Base-by-base conservation (phyloP, 2,113 vertebrate species). In the Gallinago undulata region DNA sequence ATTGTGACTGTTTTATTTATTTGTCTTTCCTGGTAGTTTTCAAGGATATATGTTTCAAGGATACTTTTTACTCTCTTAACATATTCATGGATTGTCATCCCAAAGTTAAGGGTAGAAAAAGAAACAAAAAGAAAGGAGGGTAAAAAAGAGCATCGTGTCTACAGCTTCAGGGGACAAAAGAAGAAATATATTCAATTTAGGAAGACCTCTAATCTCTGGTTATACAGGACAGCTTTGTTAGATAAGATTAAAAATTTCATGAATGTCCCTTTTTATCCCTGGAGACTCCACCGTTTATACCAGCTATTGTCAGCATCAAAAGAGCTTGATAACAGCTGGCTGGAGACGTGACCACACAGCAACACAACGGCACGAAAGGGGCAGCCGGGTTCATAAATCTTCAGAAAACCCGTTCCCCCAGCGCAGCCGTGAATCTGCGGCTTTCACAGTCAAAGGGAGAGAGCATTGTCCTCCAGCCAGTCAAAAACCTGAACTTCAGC, bases 181-280 rank as follows among this genome's bases (percentile, higher is more conserved):
- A 82, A 83, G 41, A 91, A 93, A 94, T 93, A 67, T 66, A 85
- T 97, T 96, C 81, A 62, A 78, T 97, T 96, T 95, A 79, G 87
- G 90, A 93, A 93, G 93, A 91, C 87, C 89, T 70, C 93, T 97
- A 95, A 97, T 98, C 97, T 96, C 94, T 89, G 67, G 90, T 94
- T 92, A 89, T 97, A 86, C 95, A 96, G 97, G 94, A 91, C 92
- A 96, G 95, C 96, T 97, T 97, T 97, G 88, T 90, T 94, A 95
- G 96, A 97, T 97, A 95, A 97, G 96, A 97, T 97, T 81, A 89
- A 97, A 94, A 92, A 91, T 92, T 94, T 97, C 89, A 51, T 89
- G 95, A 97, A 95, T 95, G 92, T 90, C 83, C 88, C 78, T 74
- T 93, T 94, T 96, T 94, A 74, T 96, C 97, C 93, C 91, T n/a